phyloP scores from a whole-genome alignment of 2,888 invertebrate genomes.

The Heliconius ismenius region DNA sequence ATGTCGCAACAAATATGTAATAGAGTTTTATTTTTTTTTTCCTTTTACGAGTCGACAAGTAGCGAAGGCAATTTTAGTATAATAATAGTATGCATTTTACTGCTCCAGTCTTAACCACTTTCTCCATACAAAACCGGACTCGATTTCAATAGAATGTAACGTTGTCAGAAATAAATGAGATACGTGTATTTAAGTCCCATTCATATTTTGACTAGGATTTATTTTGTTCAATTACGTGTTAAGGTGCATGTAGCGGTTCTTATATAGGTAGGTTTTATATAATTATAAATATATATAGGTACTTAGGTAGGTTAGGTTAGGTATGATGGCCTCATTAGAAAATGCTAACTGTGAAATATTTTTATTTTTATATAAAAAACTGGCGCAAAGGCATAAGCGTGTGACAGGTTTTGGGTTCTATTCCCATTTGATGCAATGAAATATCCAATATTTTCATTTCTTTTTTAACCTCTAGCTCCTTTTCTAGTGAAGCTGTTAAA shows the following conservation, averaged over 20 bases:
- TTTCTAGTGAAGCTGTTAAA: no score
- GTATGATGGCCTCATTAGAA: no score
- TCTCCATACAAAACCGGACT: conserved; percentile 36
- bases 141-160: conserved; percentile 33
- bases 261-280: no score
- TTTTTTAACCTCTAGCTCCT: no score
- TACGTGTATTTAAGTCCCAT: background rate
- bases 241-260: background rate
- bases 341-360: no score
- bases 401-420: no score
- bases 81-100: conserved; percentile 31
- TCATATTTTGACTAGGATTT: conserved; percentile 17
- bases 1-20: background rate
- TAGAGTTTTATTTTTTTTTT: background rate
- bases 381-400: no score
- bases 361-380: no score
- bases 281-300: background rate
- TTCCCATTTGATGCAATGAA: no score
- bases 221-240: conserved; percentile 2
- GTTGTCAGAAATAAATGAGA: conserved; percentile 23
- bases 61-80: conserved; percentile 20
- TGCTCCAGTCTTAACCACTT: conserved; percentile 32
- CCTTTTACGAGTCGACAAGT: background rate
- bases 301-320: no score
- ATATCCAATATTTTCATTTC: no score